Percentiles rank a stretch among this genome's conserved stretches.
Evolutionary conservation across 2,888 invertebrate species (phyloP).

Genomic region (Gastrophysa polygoni): DNA sequence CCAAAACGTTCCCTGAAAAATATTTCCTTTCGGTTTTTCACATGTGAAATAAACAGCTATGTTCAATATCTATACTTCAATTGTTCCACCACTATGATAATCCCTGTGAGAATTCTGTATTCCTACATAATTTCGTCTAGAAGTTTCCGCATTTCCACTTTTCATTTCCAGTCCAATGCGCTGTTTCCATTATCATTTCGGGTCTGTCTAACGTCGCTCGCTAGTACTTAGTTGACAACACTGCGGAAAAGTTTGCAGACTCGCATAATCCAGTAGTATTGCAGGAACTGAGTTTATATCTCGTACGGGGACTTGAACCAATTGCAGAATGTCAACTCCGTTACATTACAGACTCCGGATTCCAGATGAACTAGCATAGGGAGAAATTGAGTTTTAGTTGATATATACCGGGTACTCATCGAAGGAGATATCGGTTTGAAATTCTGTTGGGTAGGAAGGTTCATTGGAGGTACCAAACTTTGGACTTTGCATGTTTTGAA

Average conservation of each 20-base stretch:
- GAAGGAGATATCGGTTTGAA: no score
- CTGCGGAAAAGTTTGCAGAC: neutral
- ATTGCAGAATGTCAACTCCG: neutral
- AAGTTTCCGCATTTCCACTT: neutral
- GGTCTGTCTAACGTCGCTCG: neutral
- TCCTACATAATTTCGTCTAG: neutral
- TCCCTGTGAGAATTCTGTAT: neutral
- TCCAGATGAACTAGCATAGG: neutral
- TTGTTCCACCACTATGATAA: no score
- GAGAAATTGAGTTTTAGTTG: no score
- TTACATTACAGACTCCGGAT: neutral
- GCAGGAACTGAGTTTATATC: neutral
- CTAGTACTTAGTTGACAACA: neutral
- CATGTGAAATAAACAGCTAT: slow-evolving; percentile 6
- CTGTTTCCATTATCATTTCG: neutral
- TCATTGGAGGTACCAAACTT: no score
- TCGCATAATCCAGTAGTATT: neutral
- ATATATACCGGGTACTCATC: no score
- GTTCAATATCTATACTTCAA: no score
- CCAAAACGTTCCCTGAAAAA: no score
- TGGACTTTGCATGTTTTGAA: no score
- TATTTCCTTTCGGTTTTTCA: no score
- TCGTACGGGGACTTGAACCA: neutral
- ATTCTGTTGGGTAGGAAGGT: no score
- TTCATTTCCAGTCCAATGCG: neutral